Evolutionary conservation across 2,113 vertebrate species (phyloP).

Genomic region (rabbit (Oryctolagus cuniculus)): DNA sequence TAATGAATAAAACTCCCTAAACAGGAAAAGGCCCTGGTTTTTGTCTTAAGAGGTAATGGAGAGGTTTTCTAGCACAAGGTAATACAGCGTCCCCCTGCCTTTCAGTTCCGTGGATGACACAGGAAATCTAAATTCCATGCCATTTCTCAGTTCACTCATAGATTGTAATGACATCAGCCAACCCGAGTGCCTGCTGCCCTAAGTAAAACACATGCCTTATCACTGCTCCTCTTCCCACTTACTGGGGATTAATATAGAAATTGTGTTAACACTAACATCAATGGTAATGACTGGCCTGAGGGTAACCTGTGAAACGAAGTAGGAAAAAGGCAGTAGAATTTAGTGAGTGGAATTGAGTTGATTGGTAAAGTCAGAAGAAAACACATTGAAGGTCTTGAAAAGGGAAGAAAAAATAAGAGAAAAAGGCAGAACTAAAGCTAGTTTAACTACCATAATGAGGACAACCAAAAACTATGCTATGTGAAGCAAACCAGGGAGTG

Average conservation of each 20-base stretch:
- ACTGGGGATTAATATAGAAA: neutral
- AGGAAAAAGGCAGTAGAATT: neutral
- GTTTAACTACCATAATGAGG: neutral
- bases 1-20: neutral
- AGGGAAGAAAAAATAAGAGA: neutral
- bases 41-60: neutral
- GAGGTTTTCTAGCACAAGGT: neutral
- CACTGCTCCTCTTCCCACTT: neutral
- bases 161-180: neutral
- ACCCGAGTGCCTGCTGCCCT: neutral
- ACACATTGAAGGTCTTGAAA: neutral
- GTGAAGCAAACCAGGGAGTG: neutral
- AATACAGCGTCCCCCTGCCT: neutral
- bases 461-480: neutral
- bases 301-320: neutral
- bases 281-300: neutral
- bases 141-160: neutral
- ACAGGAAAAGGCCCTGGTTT: neutral
- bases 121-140: neutral
- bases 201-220: neutral
- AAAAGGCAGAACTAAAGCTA: neutral
- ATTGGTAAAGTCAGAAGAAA: conserved; percentile 20
- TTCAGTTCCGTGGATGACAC: neutral
- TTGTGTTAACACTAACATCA: too few relatives aligned
- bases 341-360: neutral